phyloP scores from a whole-genome alignment of 30 jellyfish, hydroid and myxozoan genomes.

The Hydra vulgaris region DNA sequence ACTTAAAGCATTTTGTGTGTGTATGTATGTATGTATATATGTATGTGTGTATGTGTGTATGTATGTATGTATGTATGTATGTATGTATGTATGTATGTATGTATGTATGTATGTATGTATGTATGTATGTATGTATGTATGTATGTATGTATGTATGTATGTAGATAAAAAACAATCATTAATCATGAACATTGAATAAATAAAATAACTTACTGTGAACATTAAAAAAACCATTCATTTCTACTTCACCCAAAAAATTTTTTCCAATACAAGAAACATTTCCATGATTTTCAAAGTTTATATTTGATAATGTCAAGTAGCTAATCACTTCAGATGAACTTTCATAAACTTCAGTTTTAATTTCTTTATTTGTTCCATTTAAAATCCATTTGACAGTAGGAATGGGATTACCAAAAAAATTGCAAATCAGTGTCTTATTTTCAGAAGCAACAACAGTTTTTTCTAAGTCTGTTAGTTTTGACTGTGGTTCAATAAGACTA shows the following conservation, averaged over 20 bases:
- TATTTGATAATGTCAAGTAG: not conserved
- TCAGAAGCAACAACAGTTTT: not conserved
- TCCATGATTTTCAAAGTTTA: slow-evolving; percentile 21
- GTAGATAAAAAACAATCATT: no score
- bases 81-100: no score
- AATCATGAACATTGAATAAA: not conserved
- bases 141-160: no score
- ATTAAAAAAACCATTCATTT: not conserved
- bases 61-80: no score
- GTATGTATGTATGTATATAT: no score
- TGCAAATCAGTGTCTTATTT: not conserved
- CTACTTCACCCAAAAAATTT: slow-evolving; percentile 8
- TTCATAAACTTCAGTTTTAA: not conserved
- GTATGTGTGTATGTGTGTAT: no score
- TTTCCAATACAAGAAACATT: slow-evolving; percentile 10
- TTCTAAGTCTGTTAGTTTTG: not conserved
- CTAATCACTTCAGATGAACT: not conserved
- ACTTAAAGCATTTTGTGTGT: no score
- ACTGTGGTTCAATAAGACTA: slow-evolving; percentile 5
- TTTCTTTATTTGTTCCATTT: not conserved
- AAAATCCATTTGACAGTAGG: slow-evolving; percentile 19
- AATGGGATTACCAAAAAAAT: slow-evolving; percentile 30
- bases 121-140: no score
- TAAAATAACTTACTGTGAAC: slow-evolving; percentile 1
- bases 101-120: no score